Conservation (phyloP, 2,113 vertebrate genomes). For the Python bivittatus region DNA sequence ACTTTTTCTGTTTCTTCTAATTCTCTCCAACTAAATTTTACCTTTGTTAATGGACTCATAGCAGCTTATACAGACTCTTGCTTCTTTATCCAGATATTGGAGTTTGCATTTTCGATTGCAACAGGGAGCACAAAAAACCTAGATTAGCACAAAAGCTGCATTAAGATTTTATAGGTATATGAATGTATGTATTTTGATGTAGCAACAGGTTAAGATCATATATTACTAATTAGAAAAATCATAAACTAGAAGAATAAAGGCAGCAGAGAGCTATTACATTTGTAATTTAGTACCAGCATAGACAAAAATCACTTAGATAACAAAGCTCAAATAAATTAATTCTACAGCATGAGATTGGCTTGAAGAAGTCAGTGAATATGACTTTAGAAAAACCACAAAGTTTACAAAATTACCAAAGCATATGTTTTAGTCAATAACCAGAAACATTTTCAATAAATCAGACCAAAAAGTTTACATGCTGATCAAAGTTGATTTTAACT, state of each 20-base stretch:
- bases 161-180: conserved; percentile 27
- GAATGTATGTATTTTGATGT: not conserved
- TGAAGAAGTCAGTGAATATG: not conserved
- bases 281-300: not conserved
- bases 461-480: not conserved
- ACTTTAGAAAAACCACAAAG: not conserved
- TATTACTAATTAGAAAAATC: not conserved
- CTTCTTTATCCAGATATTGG: conserved; percentile 94
- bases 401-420: not conserved
- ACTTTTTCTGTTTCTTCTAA: not conserved
- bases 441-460: not conserved
- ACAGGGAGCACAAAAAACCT: conserved; percentile 93
- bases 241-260: not conserved
- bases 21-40: conserved; percentile 63
- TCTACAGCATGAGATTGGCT: not conserved
- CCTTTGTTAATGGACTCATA: conserved; percentile 87
- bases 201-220: rapidly evolving
- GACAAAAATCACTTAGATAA: not conserved
- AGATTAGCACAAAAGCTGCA: conserved; percentile 44
- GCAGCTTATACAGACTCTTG: conserved; percentile 90
- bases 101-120: conserved; percentile 92
- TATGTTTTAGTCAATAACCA: not conserved
- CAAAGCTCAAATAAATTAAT: not conserved
- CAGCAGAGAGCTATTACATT: not conserved
- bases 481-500: not conserved